Evolutionary conservation across 2,113 vertebrate genomes (phyloP), one percentile per base, ranked within the genome.

Genomic region (Hymenochirus boettgeri): DNA sequence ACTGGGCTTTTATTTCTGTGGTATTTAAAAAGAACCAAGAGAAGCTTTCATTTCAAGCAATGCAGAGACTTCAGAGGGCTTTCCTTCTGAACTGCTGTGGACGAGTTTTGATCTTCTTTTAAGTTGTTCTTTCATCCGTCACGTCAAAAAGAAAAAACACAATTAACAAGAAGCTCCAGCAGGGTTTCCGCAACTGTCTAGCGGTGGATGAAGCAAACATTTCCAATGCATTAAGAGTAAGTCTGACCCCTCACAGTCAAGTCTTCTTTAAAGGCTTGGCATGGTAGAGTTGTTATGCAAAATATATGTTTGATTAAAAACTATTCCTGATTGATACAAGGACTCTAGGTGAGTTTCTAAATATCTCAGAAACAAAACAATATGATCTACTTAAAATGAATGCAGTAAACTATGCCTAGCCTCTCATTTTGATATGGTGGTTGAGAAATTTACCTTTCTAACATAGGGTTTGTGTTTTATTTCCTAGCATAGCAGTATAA

Each of bases 91-190:
- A 69, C 56, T 53, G 31, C 59, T 60, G 33, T 60, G 65, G 56
- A 53, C 17, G 24, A 10, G 65, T 69, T 69, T 69, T 69, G 47
- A 69, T 69, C 65, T 69, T 60, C 47, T 59, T 69, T 69, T 69
- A 69, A 60, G 56, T 60, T 50, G 59, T 21, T 37, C 56, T 69
- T 69, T 69, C 45, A 69, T 69, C 65, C 47, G 53, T 45, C 47
- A 29, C 47, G 18, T 35, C 59, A 46, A 60, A 50, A 59, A 58
- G 60, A 57, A 52, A 60, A 69, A 15, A 46, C 31, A 21, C 64
- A 58, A 66, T 66, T 69, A 66, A 69, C 39, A 53, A 56, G 53
- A 53, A 59, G 56, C 56, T 69, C 65, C 56, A 69, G 65, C 65
- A 53, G 65, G 33, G 65, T 60, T 53, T 51, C 46, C 42, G 37